phyloP scores from a whole-genome alignment of 2,888 invertebrate species.

The Cryptophagus acutangulus region DNA sequence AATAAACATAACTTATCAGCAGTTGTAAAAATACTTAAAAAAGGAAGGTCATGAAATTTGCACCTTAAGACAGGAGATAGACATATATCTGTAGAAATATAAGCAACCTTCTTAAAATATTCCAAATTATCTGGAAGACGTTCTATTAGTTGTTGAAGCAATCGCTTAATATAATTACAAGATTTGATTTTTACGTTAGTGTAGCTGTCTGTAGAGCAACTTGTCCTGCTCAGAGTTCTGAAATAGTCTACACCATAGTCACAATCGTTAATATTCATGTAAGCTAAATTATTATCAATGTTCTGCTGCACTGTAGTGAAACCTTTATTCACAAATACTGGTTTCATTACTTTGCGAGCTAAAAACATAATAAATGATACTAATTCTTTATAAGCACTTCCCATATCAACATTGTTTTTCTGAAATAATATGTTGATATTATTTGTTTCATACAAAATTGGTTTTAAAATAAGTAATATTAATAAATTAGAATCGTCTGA shows the following conservation, averaged over 20 bases:
- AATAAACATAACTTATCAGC: too few relatives aligned
- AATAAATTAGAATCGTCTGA: neutral
- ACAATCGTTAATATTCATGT: neutral
- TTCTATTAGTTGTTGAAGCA: too few relatives aligned
- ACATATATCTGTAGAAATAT: too few relatives aligned
- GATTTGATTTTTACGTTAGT: too few relatives aligned
- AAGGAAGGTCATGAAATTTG: too few relatives aligned
- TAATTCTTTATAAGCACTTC: neutral
- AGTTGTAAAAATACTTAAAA: too few relatives aligned
- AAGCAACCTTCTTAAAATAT: too few relatives aligned
- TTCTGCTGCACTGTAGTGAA: neutral
- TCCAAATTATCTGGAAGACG: too few relatives aligned
- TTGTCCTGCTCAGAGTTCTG: too few relatives aligned
- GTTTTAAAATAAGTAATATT: neutral
- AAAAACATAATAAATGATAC: neutral
- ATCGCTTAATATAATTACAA: too few relatives aligned
- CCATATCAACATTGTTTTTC: neutral
- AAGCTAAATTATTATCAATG: neutral
- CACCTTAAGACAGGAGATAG: too few relatives aligned
- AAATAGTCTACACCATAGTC: conserved; percentile 3
- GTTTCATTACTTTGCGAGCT: neutral
- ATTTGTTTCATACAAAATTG: neutral
- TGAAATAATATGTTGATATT: neutral
- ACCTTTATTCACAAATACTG: neutral
- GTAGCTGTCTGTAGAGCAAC: too few relatives aligned